Base-by-base conservation (phyloP, 2,113 vertebrate genomes). In the Tamias sibiricus region DNA sequence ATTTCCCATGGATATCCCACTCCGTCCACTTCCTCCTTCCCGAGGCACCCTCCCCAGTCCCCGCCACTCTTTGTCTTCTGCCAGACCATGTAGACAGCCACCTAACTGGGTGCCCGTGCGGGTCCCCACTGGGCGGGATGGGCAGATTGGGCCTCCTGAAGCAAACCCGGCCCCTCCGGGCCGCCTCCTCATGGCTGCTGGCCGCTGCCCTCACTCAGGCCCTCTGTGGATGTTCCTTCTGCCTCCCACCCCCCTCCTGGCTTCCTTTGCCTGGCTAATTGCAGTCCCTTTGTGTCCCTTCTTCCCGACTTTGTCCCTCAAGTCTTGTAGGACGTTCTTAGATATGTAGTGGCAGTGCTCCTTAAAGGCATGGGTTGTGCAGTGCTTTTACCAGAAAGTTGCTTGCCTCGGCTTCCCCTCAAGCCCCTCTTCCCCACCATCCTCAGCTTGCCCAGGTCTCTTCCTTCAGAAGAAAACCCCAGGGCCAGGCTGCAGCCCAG, bases 91-190 rank as follows among this genome's bases (percentile, higher is more conserved):
- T n/a, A 30, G n/a, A 24, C 6, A 6, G 79, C 35, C 57, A 2
- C 69, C 32, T 12, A 5, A 11, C 13, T 42, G 22, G 44, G 54
- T 12, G 35, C 30, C 81, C 22, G 12, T 1, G 1, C 2, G 30
- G 4, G 0, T 32, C 44, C 72, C 28, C 17, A 8, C 3, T 16
- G 17, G 20, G 10, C n/a, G 4, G 8, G 1, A 6, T 1, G 4
- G 68, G 20, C 57, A 87, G 69, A 19, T 11, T 0, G 26, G 42
- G 35, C 71, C 54, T 57, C 47, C 71, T 59, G 59, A 35, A 11
- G 42, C 28, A 24, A 13, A 19, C 77, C 76, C n/a, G 32, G 24
- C 5, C 20, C 0, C 0, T 5, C 5, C 2, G 0, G 0, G 47
- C 77, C 42, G n/a, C 49, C 7, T 72, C 62, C 35, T 69, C 1